Conservation (phyloP, 2,888 invertebrate species). For the Monochamus alternatus region DNA sequence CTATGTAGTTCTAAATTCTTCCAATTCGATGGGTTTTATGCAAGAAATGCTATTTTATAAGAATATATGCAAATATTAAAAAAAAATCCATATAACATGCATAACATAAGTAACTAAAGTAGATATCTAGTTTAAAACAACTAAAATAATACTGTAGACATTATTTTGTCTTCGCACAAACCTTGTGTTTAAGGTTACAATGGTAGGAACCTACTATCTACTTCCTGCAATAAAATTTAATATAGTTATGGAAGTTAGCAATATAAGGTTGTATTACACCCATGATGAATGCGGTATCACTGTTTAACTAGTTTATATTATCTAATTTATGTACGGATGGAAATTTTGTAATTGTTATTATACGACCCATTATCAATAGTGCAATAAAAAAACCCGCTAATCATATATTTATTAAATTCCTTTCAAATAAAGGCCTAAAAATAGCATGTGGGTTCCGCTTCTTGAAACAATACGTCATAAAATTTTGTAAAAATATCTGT, state of each 20-base stretch:
- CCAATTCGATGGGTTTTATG: too few species aligned
- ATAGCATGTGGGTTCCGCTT: conserved; percentile 4
- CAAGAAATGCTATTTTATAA: too few species aligned
- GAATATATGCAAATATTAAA: too few species aligned
- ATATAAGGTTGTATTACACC: conserved; percentile 42
- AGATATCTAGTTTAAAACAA: too few species aligned
- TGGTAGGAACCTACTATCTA: conserved; percentile 40
- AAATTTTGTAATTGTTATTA: conserved; percentile 30
- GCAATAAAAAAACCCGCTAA: conserved; percentile 21
- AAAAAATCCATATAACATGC: too few species aligned
- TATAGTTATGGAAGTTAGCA: conserved; percentile 48
- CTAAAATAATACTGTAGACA: background rate
- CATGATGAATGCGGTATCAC: conserved; percentile 49
- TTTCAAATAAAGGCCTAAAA: conserved; percentile 2
- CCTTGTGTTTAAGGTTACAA: conserved; percentile 21
- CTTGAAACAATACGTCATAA: conserved; percentile 1
- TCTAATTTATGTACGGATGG: conserved; percentile 34
- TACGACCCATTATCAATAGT: conserved; percentile 38
- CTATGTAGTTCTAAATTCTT: too few species aligned
- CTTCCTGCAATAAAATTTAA: conserved; percentile 52
- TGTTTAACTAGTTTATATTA: conserved; percentile 35
- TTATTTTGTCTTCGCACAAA: conserved; percentile 18
- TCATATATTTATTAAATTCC: conserved; percentile 10
- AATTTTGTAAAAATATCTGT: background rate
- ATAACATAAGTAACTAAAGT: too few species aligned